phyloP scores from a whole-genome alignment of 2,888 invertebrate genomes.

The Arrhopalites spinosus region DNA sequence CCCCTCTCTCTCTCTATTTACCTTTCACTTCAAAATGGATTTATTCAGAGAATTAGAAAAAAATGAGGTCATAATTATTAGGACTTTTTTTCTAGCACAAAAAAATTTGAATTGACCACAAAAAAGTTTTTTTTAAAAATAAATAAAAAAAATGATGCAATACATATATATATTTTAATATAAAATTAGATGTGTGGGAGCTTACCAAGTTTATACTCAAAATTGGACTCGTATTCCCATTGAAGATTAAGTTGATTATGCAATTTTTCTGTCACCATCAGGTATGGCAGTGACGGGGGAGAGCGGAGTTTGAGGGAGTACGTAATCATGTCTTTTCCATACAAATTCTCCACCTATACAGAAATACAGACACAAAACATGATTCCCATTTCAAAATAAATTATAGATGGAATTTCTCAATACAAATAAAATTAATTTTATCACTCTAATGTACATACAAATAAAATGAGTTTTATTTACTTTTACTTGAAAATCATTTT shows the following conservation, averaged over 20 bases:
- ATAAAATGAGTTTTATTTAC: too few relatives aligned
- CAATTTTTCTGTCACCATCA: constrained; percentile 34
- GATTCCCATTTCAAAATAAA: background rate
- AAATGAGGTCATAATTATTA: too few relatives aligned
- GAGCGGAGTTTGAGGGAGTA: constrained; percentile 55
- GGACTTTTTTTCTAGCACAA: too few relatives aligned
- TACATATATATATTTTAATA: background rate
- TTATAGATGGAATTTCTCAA: background rate
- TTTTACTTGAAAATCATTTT: too few relatives aligned
- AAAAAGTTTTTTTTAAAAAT: background rate
- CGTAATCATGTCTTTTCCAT: constrained; percentile 58
- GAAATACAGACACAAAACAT: background rate
- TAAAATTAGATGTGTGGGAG: constrained; percentile 9
- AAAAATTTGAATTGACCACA: background rate
- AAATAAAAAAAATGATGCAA: background rate
- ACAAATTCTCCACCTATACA: constrained; percentile 57
- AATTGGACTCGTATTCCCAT: too few relatives aligned
- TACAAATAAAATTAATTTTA: too few relatives aligned
- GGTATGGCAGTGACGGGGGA: constrained; percentile 20
- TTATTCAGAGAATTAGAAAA: background rate
- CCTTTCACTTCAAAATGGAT: background rate
- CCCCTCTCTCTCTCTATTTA: background rate
- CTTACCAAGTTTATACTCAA: too few relatives aligned
- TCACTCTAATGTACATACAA: too few relatives aligned
- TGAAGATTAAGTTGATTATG: constrained; percentile 23